Evolutionary conservation across 2,888 invertebrate species (phyloP).

Genomic region (Onthophagus sagittarius): DNA sequence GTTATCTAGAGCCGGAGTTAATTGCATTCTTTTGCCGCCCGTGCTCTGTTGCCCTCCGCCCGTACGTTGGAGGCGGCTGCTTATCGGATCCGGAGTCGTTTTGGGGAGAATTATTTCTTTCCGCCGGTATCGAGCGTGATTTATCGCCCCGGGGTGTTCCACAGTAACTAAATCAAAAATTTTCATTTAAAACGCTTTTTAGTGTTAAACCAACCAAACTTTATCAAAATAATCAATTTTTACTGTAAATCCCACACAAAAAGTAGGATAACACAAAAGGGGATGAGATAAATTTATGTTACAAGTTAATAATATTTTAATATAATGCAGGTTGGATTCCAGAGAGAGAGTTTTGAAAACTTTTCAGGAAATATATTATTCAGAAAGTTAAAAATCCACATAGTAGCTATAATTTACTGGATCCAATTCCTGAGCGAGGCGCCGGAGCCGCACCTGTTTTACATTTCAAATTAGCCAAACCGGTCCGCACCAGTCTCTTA

Average conservation of each 20-base stretch:
- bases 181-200: not conserved
- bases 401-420: not conserved
- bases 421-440: not conserved
- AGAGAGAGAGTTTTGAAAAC: not conserved
- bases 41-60: constrained; percentile 20
- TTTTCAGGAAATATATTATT: not conserved
- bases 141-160: not conserved
- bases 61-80: not conserved
- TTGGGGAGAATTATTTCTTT: constrained; percentile 4
- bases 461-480: constrained; percentile 32
- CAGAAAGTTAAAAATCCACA: not conserved
- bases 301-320: not conserved
- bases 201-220: not conserved
- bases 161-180: not conserved
- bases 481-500: constrained; percentile 27
- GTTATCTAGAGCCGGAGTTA: constrained; percentile 41
- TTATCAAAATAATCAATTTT: not conserved
- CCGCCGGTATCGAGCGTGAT: not conserved
- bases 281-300: not conserved
- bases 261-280: no score
- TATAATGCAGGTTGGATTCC: not conserved
- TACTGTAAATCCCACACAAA: not conserved
- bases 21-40: constrained; percentile 40
- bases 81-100: not conserved
- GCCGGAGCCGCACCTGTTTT: constrained; percentile 23